phyloP scores from a whole-genome alignment of 2,888 invertebrate species.

The Baronia brevicornis region DNA sequence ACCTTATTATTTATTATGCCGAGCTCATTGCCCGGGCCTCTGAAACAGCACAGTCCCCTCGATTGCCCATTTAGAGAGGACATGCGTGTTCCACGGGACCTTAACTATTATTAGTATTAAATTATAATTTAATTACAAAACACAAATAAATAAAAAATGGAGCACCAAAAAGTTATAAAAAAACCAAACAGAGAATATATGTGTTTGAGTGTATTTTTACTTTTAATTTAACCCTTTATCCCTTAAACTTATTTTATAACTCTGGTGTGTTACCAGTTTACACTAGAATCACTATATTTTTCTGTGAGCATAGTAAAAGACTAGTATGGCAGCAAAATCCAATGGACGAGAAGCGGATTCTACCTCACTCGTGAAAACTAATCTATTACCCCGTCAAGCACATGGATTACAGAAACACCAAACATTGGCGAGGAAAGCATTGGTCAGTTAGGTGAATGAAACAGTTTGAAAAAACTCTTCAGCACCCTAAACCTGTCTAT shows the following conservation, averaged over 20 bases:
- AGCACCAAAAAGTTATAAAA: conserved; percentile 68
- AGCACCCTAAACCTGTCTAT: too few species aligned
- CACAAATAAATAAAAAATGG: conserved; percentile 66
- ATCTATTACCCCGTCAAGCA: too few species aligned
- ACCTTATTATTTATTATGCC: conserved; percentile 74
- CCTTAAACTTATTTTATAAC: not conserved
- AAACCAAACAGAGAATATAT: conserved; percentile 69
- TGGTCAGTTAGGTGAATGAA: too few species aligned
- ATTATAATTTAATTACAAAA: conserved; percentile 65
- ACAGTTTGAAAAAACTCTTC: too few species aligned
- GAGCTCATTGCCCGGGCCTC: conserved; percentile 70
- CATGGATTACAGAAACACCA: too few species aligned
- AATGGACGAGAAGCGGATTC: too few species aligned
- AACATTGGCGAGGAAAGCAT: too few species aligned
- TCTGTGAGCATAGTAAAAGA: not conserved
- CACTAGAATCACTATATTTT: not conserved
- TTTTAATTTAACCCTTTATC: conserved; percentile 39
- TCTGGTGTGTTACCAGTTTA: not conserved
- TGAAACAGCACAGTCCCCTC: conserved; percentile 48
- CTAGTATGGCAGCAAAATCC: too few species aligned
- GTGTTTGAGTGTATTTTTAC: conserved; percentile 58
- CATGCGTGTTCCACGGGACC: conserved; percentile 51
- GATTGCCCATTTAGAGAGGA: conserved; percentile 71
- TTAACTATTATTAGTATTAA: conserved; percentile 67
- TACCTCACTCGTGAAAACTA: too few species aligned